Conservation (phyloP, 2,888 invertebrate species). For the Acronicta alni region DNA sequence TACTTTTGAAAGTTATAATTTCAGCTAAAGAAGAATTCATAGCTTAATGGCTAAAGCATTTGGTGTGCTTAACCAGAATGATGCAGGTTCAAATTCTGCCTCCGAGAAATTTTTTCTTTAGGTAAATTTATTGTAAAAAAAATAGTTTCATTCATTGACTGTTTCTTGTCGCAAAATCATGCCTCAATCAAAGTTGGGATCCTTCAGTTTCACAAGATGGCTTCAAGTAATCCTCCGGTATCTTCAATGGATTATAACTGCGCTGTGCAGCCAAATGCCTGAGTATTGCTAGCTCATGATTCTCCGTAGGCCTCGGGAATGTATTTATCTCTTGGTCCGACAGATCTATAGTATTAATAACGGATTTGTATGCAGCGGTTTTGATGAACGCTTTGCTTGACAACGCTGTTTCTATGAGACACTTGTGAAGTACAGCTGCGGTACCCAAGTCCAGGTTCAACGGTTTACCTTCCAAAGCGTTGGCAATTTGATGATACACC, state of each 20-base stretch:
- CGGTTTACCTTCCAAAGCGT: constrained; percentile 80
- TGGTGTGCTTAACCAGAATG: too few relatives aligned
- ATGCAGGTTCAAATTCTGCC: too few relatives aligned
- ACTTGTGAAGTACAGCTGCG: constrained; percentile 60
- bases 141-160: too few relatives aligned
- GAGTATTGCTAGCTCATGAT: constrained; percentile 65
- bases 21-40: too few relatives aligned
- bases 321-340: constrained; percentile 58
- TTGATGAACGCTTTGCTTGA: constrained; percentile 73
- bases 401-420: constrained; percentile 74
- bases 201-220: constrained; percentile 2
- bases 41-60: too few relatives aligned
- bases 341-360: constrained; percentile 65
- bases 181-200: too few relatives aligned
- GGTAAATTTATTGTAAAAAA: too few relatives aligned
- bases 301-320: constrained; percentile 63
- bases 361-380: constrained; percentile 55
- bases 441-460: constrained; percentile 62
- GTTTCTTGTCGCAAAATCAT: too few relatives aligned
- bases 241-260: constrained; percentile 76
- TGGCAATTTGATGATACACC: constrained; percentile 76
- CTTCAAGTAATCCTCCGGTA: constrained; percentile 61
- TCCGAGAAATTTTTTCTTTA: too few relatives aligned
- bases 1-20: too few relatives aligned
- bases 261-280: constrained; percentile 67